Conservation (phyloP, 1,140 invertebrate species). For the Orchesella cincta region DNA sequence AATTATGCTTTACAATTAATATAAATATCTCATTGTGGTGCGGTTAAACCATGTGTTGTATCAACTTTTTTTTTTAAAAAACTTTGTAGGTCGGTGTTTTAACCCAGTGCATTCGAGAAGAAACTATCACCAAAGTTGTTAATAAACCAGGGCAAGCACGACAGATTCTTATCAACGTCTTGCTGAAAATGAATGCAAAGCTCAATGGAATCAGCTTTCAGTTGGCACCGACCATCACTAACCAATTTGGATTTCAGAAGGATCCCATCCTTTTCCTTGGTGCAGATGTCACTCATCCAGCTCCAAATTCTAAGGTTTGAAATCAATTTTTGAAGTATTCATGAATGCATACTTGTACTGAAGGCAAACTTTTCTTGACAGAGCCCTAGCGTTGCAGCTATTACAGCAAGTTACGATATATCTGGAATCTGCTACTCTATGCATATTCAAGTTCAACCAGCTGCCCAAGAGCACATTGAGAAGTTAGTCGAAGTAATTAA, state of each 20-base stretch:
- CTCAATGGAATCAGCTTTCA: not conserved
- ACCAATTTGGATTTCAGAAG: not conserved
- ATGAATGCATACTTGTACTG: no score
- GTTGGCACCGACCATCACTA: not conserved
- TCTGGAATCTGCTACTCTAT: not conserved
- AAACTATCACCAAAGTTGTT: not conserved
- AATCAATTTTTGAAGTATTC: no score
- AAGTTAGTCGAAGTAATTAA: not conserved
- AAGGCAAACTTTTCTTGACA: no score
- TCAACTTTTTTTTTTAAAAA: not conserved
- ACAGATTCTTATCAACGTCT: not conserved
- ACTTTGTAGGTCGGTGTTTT: slow-evolving; percentile 8
- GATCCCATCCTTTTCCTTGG: not conserved
- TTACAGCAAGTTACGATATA: not conserved
- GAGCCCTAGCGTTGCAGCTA: slow-evolving; percentile 1
- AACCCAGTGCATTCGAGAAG: not conserved
- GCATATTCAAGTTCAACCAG: not conserved
- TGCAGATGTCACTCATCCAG: slow-evolving; percentile 20
- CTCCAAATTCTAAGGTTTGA: not conserved
- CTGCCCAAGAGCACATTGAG: not conserved
- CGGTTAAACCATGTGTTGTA: not conserved
- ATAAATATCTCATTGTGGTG: not conserved
- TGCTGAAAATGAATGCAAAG: slow-evolving; percentile 16
- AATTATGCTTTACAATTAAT: not conserved
- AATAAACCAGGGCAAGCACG: not conserved